Evolutionary conservation across 2,888 invertebrate species (phyloP).

Genomic region (Sacculina carcini): DNA sequence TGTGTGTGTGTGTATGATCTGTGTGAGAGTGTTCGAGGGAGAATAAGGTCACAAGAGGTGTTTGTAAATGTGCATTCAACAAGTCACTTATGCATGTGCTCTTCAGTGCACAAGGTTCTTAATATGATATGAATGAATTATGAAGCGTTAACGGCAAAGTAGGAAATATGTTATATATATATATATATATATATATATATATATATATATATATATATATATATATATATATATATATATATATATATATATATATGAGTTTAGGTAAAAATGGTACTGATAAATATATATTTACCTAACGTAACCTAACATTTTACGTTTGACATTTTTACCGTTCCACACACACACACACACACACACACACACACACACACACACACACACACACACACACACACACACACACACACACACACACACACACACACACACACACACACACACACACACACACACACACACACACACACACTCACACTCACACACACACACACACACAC

Average conservation of each 20-base stretch:
- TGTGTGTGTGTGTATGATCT: neutral
- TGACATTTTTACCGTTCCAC: too few relatives aligned
- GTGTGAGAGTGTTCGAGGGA: neutral
- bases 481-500: neutral
- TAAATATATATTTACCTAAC: slow-evolving; percentile 1
- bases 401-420: neutral
- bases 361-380: too few relatives aligned
- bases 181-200: slow-evolving; percentile 4
- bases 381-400: neutral
- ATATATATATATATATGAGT: slow-evolving; percentile 1
- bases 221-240: slow-evolving; percentile 3
- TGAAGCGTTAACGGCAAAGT: neutral
- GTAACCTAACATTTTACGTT: too few relatives aligned
- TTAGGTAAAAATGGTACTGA: neutral
- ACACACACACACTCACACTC: neutral
- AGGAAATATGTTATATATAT: neutral
- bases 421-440: neutral
- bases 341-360: too few relatives aligned
- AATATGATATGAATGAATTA: neutral
- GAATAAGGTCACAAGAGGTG: neutral
- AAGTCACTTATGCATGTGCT: slow-evolving; percentile 2
- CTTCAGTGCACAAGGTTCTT: neutral
- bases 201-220: slow-evolving; percentile 4
- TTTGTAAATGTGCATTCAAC: neutral
- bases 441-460: neutral